phyloP scores from a whole-genome alignment of 2,113 vertebrate genomes.

The Rhinopithecus roxellana region DNA sequence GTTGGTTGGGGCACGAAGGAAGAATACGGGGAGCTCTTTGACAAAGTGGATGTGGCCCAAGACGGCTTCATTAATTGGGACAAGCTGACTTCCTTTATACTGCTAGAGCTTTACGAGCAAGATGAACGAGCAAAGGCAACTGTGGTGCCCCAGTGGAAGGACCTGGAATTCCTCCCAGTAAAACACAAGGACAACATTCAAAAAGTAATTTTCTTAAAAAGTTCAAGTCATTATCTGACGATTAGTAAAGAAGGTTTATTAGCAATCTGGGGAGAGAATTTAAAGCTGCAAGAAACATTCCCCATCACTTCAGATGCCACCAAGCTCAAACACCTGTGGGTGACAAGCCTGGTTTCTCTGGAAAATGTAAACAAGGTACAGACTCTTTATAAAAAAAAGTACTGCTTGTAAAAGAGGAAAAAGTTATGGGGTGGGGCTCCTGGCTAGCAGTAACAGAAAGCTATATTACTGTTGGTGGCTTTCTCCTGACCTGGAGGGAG shows the following conservation, averaged over 20 bases:
- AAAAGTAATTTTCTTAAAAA: slow-evolving; percentile 86
- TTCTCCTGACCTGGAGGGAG: not conserved
- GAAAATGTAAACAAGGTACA: slow-evolving; percentile 89
- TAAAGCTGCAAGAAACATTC: slow-evolving; percentile 83
- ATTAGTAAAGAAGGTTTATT: slow-evolving; percentile 87
- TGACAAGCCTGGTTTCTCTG: slow-evolving; percentile 87
- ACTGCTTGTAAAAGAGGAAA: not conserved
- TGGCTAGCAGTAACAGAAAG: not conserved
- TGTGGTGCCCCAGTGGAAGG: slow-evolving; percentile 84
- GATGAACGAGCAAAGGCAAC: slow-evolving; percentile 80
- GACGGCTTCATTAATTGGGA: slow-evolving; percentile 87
- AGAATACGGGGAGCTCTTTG: slow-evolving; percentile 89
- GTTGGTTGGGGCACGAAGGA: slow-evolving; percentile 83
- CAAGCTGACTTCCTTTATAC: slow-evolving; percentile 87
- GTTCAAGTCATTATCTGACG: slow-evolving; percentile 85
- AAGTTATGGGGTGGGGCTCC: not conserved
- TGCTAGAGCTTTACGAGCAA: slow-evolving; percentile 86
- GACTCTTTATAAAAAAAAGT: not conserved
- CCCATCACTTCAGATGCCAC: slow-evolving; percentile 85
- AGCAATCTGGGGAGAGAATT: slow-evolving; percentile 85
- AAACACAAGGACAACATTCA: slow-evolving; percentile 88
- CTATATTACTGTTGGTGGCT: not conserved
- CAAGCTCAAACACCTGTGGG: slow-evolving; percentile 89
- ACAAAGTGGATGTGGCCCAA: slow-evolving; percentile 84
- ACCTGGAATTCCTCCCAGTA: slow-evolving; percentile 81